A percentile compares a stretch with the other conserved stretches of the same genome.
Evolutionary conservation across 2,797 vertebrate species (phyloP).

Genomic region (Helostoma temminkii): DNA sequence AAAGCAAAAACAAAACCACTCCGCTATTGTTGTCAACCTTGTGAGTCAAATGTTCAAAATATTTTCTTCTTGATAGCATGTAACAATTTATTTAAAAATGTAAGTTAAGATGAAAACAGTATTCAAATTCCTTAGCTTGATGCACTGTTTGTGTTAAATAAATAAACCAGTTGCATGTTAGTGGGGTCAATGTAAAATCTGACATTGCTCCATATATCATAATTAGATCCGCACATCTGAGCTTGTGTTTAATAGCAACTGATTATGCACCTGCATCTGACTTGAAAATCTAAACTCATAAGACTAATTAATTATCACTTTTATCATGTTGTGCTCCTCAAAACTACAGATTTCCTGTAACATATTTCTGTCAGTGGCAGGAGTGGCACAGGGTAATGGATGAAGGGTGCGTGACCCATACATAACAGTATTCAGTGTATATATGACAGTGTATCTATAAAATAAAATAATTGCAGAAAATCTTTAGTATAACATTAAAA

Average conservation of each 20-base stretch:
- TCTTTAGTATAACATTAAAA: too few relatives aligned
- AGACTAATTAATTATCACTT: too few relatives aligned
- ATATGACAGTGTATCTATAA: too few relatives aligned
- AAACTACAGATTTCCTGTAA: conserved; percentile 12
- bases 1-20: not conserved
- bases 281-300: too few relatives aligned
- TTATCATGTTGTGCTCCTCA: not conserved
- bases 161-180: conserved; percentile 27
- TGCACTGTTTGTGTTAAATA: conserved; percentile 1
- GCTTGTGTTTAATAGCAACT: too few relatives aligned
- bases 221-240: conserved; percentile 48
- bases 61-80: too few relatives aligned
- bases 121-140: not conserved
- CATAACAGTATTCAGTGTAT: not conserved
- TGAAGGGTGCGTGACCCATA: not conserved
- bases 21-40: not conserved
- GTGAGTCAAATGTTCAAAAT: not conserved
- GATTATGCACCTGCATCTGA: too few relatives aligned
- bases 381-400: not conserved
- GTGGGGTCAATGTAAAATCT: conserved; percentile 50
- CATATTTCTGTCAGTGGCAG: not conserved
- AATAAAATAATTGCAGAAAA: too few relatives aligned
- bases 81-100: not conserved
- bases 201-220: conserved; percentile 38
- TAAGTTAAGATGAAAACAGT: not conserved